Conservation (phyloP, 2,797 vertebrate genomes). For the Hypotaenidia okinawae region DNA sequence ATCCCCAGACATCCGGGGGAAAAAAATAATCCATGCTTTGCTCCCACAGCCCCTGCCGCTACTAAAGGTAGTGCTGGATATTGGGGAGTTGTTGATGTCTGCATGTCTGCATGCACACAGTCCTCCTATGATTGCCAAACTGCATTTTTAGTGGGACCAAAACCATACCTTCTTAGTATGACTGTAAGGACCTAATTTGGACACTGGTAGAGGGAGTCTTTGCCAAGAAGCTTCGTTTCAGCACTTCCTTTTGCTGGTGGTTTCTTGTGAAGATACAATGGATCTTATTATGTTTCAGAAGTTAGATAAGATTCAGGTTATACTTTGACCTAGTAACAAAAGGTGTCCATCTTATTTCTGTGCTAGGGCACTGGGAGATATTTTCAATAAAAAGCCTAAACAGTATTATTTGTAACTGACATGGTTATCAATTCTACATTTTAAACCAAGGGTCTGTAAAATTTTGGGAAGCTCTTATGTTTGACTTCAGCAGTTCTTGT, state of each 20-base stretch:
- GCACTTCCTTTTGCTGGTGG: accelerated
- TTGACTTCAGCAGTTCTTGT: not conserved
- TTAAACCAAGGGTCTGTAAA: not conserved
- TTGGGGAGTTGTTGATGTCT: not conserved
- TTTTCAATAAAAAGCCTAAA: not conserved
- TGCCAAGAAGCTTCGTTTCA: not conserved
- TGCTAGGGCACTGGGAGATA: not conserved
- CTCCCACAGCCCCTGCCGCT: not conserved
- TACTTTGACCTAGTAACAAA: not conserved
- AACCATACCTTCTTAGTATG: not conserved
- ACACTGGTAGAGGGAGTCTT: not conserved
- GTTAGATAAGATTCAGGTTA: not conserved
- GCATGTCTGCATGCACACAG: accelerated
- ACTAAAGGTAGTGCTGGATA: not conserved
- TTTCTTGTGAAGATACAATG: not conserved
- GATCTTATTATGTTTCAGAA: not conserved
- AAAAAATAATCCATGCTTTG: not conserved
- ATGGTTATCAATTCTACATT: not conserved
- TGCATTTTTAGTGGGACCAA: not conserved
- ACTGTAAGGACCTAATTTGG: accelerated
- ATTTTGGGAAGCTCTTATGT: not conserved
- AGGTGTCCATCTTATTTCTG: not conserved
- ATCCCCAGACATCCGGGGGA: not conserved
- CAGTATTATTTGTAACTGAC: not conserved
- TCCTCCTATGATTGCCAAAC: not conserved